phyloP scores from a whole-genome alignment of 2,888 invertebrate genomes.

The Tanytarsus gracilentus region DNA sequence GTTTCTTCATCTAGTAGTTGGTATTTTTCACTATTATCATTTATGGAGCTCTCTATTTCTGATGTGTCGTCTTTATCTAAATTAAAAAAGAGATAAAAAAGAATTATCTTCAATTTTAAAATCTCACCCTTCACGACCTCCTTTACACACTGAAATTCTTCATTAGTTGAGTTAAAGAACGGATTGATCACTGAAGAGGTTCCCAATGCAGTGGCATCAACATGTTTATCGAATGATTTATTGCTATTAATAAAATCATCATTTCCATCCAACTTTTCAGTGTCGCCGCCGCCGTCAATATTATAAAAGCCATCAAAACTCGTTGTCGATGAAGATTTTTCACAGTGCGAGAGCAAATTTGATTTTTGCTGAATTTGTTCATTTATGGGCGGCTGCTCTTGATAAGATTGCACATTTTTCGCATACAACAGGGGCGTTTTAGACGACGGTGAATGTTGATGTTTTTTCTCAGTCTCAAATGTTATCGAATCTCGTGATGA shows the following conservation, averaged over 20 bases:
- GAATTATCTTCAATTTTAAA: background rate
- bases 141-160: too few species aligned
- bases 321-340: background rate
- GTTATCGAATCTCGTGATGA: slow-evolving; percentile 13
- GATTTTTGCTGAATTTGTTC: slow-evolving; percentile 23
- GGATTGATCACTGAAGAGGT: too few species aligned
- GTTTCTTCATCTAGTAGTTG: slow-evolving; percentile 16
- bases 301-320: background rate
- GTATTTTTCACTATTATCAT: slow-evolving; percentile 16
- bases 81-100: background rate
- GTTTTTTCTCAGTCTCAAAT: slow-evolving; percentile 21
- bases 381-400: background rate
- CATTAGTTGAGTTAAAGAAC: too few species aligned
- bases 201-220: too few species aligned
- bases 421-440: slow-evolving; percentile 20
- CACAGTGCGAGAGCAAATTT: too few species aligned
- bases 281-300: background rate
- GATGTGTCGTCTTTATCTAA: slow-evolving; percentile 5
- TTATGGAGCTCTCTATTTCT: slow-evolving; percentile 1
- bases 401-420: slow-evolving; percentile 23
- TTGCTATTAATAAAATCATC: background rate
- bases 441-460: slow-evolving; percentile 22
- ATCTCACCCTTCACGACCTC: background rate
- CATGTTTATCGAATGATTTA: too few species aligned
- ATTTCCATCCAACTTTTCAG: background rate